A percentile compares a stretch with the other conserved stretches of the same genome.
phyloP scores from a whole-genome alignment of 1,140 invertebrate species.

The Drosophila micromelanica region DNA sequence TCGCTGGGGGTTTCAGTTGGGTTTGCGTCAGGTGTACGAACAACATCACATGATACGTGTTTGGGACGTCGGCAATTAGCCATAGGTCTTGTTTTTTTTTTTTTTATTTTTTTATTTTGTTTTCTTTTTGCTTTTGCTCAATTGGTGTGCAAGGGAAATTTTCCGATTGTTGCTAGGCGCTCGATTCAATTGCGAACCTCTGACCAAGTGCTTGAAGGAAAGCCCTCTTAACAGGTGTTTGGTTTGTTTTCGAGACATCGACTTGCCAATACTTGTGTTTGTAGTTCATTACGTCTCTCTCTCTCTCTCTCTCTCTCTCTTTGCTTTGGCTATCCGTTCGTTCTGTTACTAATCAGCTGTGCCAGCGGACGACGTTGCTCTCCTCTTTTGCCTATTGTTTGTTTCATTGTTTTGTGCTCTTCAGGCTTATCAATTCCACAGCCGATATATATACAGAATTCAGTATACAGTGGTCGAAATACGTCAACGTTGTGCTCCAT shows the following conservation, averaged over 20 bases:
- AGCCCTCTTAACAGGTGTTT: slow-evolving; percentile 32
- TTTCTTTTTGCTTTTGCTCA: slow-evolving; percentile 18
- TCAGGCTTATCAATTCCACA: slow-evolving; percentile 62
- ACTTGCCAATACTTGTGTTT: not conserved
- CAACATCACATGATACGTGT: slow-evolving; percentile 43
- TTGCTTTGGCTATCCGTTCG: not conserved
- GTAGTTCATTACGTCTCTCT: not conserved
- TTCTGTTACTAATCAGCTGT: slow-evolving; percentile 42
- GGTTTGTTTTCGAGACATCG: slow-evolving; percentile 21
- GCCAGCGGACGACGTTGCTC: not conserved
- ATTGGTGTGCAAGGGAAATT: slow-evolving; percentile 12
- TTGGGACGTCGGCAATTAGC: slow-evolving; percentile 19
- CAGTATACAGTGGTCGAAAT: slow-evolving; percentile 12
- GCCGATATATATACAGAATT: not conserved
- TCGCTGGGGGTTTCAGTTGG: slow-evolving; percentile 5
- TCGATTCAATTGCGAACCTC: slow-evolving; percentile 6
- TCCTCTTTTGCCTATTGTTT: slow-evolving; percentile 7
- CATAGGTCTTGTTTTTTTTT: slow-evolving; percentile 6
- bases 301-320: not conserved
- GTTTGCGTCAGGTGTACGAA: slow-evolving; percentile 35
- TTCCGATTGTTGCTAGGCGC: slow-evolving; percentile 35
- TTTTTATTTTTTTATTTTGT: not conserved
- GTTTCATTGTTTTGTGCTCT: slow-evolving; percentile 37
- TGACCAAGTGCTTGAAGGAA: not conserved
- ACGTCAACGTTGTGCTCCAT: slow-evolving; percentile 43